phyloP scores from a whole-genome alignment of 2,113 vertebrate genomes.

The Pardalotus punctatus region DNA sequence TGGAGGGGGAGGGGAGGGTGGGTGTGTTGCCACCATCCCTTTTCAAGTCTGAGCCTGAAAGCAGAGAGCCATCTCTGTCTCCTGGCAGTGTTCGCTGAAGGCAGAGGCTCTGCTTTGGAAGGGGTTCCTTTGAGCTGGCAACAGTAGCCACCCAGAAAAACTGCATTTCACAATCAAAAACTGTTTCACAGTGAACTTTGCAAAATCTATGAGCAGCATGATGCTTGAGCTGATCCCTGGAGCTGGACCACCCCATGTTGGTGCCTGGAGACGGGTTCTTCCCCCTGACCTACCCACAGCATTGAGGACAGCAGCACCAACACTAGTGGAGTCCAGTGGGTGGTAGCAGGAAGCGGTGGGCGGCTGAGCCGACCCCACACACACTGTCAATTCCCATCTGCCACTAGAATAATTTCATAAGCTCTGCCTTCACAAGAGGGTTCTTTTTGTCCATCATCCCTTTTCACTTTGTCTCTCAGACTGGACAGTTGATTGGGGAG shows the following conservation, averaged over 20 bases:
- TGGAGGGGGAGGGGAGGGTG: too few species aligned
- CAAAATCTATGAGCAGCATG: neutral
- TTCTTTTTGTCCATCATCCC: neutral
- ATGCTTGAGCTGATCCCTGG: neutral
- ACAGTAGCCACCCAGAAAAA: neutral
- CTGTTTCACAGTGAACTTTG: neutral
- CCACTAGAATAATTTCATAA: too few species aligned
- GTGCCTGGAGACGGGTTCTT: neutral
- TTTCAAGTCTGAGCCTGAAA: neutral
- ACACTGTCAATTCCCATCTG: neutral
- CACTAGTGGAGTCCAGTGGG: neutral
- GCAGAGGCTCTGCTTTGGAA: neutral
- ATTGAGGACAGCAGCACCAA: neutral
- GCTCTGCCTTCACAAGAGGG: neutral
- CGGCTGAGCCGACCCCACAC: neutral
- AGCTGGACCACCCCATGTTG: fast-evolving
- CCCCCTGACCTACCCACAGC: neutral
- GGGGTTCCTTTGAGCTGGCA: neutral
- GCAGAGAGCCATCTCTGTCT: neutral
- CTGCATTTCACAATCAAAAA: neutral
- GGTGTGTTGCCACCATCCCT: neutral
- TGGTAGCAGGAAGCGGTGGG: neutral
- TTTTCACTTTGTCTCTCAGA: neutral
- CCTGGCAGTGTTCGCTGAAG: neutral
- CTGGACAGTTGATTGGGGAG: neutral